Evolutionary conservation across 2,113 vertebrate species (phyloP).

Genomic region (Sinocyclocheilus anophthalmus): DNA sequence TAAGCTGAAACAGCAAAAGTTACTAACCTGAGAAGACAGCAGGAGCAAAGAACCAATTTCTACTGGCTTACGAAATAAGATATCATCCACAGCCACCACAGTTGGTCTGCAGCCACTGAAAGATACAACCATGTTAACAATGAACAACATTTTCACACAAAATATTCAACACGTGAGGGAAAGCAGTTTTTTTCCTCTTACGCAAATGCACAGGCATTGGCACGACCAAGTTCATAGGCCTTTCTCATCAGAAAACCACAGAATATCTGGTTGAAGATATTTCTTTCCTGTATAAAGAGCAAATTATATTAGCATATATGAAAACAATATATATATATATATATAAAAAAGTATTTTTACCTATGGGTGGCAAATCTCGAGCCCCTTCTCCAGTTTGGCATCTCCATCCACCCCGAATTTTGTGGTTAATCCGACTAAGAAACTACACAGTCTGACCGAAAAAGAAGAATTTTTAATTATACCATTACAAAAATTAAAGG

Average conservation of each 20-base stretch:
- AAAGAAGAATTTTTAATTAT: neutral
- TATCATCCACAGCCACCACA: conserved; percentile 93
- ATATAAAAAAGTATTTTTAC: conserved; percentile 67
- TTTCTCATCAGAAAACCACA: conserved; percentile 98
- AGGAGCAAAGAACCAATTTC: conserved; percentile 91
- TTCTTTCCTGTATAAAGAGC: conserved; percentile 81
- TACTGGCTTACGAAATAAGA: conserved; percentile 95
- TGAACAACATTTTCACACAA: neutral
- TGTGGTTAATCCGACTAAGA: conserved; percentile 83
- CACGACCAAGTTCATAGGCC: conserved; percentile 94
- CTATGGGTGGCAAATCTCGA: conserved; percentile 96
- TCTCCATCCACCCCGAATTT: conserved; percentile 94
- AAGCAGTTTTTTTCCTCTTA: conserved; percentile 65
- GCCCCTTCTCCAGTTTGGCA: conserved; percentile 89
- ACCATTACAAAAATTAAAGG: neutral
- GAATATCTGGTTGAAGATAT: conserved; percentile 98
- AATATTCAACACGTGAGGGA: neutral
- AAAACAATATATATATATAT: neutral
- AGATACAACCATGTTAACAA: neutral
- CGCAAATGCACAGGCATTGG: conserved; percentile 91
- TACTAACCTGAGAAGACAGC: conserved; percentile 88
- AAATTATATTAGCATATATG: neutral
- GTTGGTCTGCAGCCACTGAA: conserved; percentile 77
- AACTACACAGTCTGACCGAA: conserved; percentile 89
- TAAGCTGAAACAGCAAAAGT: neutral